Evolutionary conservation across 1,140 invertebrate genomes (phyloP).

Genomic region (Drosophila varians): DNA sequence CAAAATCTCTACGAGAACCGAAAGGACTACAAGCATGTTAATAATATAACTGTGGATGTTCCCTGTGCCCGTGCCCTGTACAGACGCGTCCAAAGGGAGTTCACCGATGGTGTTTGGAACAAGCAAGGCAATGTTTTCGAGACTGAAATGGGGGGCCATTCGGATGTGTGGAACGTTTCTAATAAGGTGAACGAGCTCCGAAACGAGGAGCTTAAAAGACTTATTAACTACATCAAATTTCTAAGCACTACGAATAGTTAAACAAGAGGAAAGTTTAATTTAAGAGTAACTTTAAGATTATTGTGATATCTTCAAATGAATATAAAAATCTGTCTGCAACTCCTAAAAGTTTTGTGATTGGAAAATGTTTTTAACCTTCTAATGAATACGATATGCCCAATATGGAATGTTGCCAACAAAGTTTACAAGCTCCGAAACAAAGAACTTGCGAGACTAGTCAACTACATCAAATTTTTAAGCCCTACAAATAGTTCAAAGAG

Average conservation of each 20-base stretch:
- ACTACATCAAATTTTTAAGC: constrained; percentile 37
- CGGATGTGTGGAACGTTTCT: constrained; percentile 1
- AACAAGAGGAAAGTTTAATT: not conserved
- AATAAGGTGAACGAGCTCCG: not conserved
- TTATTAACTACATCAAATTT: constrained; percentile 40
- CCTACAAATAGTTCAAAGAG: constrained; percentile 7
- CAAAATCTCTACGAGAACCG: constrained; percentile 23
- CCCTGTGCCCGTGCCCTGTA: constrained; percentile 21
- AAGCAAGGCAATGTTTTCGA: constrained; percentile 46
- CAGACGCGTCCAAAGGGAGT: constrained; percentile 15
- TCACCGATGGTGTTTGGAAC: constrained; percentile 32
- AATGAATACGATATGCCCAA: too few species aligned
- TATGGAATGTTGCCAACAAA: not conserved
- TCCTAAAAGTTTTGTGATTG: constrained; percentile 16
- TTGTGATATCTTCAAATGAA: constrained; percentile 3
- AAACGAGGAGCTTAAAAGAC: not conserved
- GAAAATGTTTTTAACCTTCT: too few species aligned
- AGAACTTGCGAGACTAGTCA: constrained; percentile 20
- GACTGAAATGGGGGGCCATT: not conserved
- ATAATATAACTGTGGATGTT: constrained; percentile 23
- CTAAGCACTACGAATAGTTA: constrained; percentile 4
- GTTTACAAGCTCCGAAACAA: not conserved
- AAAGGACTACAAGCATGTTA: constrained; percentile 4
- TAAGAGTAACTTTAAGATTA: not conserved
- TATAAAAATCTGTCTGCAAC: constrained; percentile 5